These are phyloP conservation scores for Dasyurus viverrinus DNA, from an alignment of 2,113 vertebrate genomes.

Conservation along the genomic window DNA sequence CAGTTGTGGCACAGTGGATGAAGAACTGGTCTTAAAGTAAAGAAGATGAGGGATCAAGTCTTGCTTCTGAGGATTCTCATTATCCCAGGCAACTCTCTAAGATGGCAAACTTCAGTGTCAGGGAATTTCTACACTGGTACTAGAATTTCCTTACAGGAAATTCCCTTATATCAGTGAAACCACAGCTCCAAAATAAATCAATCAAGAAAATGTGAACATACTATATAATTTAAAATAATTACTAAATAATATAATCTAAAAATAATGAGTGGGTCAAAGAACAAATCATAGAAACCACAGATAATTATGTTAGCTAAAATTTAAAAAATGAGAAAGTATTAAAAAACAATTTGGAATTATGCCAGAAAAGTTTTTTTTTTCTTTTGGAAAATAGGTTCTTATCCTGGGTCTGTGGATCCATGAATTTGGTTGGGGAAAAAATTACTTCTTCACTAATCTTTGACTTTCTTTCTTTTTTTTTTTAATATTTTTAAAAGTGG, in stretches of 20 bases:
- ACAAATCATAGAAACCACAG: neutral
- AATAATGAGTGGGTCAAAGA: neutral
- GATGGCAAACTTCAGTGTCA: neutral
- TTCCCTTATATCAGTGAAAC: neutral
- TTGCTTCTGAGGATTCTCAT: neutral
- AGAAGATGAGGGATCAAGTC: neutral
- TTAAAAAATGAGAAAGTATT: neutral
- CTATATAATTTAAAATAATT: neutral
- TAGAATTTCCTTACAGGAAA: neutral
- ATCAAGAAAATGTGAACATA: neutral
- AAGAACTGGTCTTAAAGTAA: neutral
- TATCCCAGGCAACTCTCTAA: neutral
- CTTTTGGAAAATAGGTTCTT: neutral
- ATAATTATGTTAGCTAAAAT: neutral
- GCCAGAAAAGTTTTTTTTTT: neutral
- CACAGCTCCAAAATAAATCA: too few species aligned
- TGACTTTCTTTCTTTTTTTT: neutral
- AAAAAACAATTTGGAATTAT: neutral
- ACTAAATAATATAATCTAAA: neutral
- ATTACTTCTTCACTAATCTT: neutral
- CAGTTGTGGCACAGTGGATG: neutral
- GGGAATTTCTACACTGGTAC: neutral
- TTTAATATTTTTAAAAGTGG: neutral
- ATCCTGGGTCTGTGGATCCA: neutral
- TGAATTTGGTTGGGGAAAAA: neutral